Evolutionary conservation across 1,140 invertebrate genomes (phyloP).

Genomic region (Littorina saxatilis): DNA sequence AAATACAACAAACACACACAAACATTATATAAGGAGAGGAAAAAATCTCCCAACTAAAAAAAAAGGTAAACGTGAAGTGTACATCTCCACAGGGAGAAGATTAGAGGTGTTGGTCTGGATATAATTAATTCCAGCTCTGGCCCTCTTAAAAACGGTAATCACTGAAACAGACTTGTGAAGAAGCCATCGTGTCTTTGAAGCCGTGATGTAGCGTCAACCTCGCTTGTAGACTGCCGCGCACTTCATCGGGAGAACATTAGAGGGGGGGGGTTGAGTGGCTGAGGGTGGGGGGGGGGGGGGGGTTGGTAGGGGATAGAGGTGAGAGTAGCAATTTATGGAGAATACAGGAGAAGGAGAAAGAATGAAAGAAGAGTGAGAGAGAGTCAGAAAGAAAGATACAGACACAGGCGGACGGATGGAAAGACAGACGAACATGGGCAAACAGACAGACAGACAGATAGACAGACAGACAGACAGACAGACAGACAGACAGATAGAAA

Average conservation of each 20-base stretch:
- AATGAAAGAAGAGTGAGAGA: not conserved
- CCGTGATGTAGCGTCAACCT: not conserved
- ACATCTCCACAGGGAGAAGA: not conserved
- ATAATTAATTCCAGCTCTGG: conserved; percentile 34
- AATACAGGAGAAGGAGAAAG: not conserved
- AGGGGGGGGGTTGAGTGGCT: not conserved
- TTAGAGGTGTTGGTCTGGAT: not conserved
- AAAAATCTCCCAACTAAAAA: not conserved
- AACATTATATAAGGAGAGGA: too few species aligned
- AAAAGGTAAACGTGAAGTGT: conserved; percentile 1
- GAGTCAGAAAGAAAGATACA: too few species aligned
- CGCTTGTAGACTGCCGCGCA: not conserved
- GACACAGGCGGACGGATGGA: too few species aligned
- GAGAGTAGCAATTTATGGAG: not conserved
- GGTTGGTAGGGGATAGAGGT: too few species aligned
- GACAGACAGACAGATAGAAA: too few species aligned
- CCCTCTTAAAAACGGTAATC: conserved; percentile 22
- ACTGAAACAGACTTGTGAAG: not conserved
- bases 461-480: too few species aligned
- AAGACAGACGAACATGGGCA: conserved; percentile 16
- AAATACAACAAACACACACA: too few species aligned
- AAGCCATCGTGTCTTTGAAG: conserved; percentile 19
- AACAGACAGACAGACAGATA: too few species aligned
- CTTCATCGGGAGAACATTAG: too few species aligned
- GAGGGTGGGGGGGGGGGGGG: too few species aligned